These are phyloP conservation scores for Carassius auratus DNA, from an alignment of 2,113 vertebrate genomes.

Conservation along the genomic window DNA sequence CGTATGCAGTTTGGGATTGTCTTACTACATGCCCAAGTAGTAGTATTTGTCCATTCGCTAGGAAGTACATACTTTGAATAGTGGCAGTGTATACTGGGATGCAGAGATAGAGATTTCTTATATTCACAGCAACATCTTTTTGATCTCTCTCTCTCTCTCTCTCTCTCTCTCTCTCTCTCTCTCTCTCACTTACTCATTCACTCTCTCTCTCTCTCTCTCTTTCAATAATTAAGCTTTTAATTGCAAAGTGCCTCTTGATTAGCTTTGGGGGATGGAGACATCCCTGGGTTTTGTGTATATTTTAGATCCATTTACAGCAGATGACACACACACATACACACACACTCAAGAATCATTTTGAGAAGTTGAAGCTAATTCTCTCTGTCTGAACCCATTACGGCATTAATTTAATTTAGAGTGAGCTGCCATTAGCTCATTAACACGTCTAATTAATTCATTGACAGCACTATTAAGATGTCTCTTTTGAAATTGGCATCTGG, in stretches of 20 bases:
- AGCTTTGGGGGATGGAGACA: slow-evolving; percentile 88
- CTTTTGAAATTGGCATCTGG: slow-evolving; percentile 97
- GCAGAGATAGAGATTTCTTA: not conserved
- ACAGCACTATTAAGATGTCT: slow-evolving; percentile 99
- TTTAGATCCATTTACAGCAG: slow-evolving; percentile 46
- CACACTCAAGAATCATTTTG: slow-evolving; percentile 98
- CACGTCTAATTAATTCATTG: slow-evolving; percentile 99
- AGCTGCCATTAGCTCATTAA: slow-evolving; percentile 99
- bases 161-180: slow-evolving; percentile 5
- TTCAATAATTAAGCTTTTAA: slow-evolving; percentile 88
- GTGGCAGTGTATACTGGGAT: not conserved
- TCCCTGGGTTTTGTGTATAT: slow-evolving; percentile 86
- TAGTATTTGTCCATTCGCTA: not conserved
- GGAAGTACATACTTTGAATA: not conserved
- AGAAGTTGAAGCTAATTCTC: slow-evolving; percentile 99
- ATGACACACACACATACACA: slow-evolving; percentile 74
- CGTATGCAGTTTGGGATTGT: too few relatives aligned
- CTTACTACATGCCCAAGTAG: not conserved
- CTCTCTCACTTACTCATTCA: slow-evolving; percentile 21
- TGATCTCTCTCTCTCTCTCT: not conserved
- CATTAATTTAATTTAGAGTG: slow-evolving; percentile 99
- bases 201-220: slow-evolving; percentile 33
- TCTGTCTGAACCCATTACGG: slow-evolving; percentile 99
- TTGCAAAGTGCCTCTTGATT: slow-evolving; percentile 85
- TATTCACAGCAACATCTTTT: not conserved